These are phyloP conservation scores for Pogonocichla stellata DNA, from an alignment of 2,113 vertebrate species.

Conservation along the genomic window DNA sequence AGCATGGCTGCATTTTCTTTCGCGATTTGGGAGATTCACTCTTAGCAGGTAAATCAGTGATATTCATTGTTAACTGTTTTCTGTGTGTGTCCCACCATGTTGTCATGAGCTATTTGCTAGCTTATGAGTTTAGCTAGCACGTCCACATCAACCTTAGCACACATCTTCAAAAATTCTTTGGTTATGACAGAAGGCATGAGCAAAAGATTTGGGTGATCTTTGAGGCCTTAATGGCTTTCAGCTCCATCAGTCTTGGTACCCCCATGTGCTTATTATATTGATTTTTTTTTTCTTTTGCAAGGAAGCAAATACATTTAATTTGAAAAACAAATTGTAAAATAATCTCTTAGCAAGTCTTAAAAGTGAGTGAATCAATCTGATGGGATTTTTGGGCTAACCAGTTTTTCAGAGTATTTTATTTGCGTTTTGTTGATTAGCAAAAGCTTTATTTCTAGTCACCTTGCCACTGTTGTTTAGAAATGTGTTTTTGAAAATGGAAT, in stretches of 20 bases:
- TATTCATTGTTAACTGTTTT: background rate
- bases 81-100: background rate
- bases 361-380: background rate
- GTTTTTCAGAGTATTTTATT: slow-evolving; percentile 7
- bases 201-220: background rate
- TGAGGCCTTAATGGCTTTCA: background rate
- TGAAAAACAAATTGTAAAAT: slow-evolving; percentile 8
- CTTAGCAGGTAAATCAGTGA: background rate
- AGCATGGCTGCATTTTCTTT: background rate
- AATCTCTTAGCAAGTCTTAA: slow-evolving; percentile 1
- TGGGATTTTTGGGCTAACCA: background rate
- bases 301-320: background rate
- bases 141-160: background rate
- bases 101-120: background rate
- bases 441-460: slow-evolving; percentile 49
- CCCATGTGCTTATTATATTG: background rate
- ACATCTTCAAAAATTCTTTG: background rate
- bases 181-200: background rate
- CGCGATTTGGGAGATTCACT: background rate
- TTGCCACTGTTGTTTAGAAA: slow-evolving; percentile 45
- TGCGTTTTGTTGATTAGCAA: slow-evolving; percentile 5
- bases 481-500: slow-evolving; percentile 60
- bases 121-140: background rate
- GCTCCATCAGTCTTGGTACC: background rate
- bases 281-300: background rate